These are phyloP conservation scores for Metaphire vulgaris DNA, from an alignment of 1,140 invertebrate genomes.

Conservation along the genomic window DNA sequence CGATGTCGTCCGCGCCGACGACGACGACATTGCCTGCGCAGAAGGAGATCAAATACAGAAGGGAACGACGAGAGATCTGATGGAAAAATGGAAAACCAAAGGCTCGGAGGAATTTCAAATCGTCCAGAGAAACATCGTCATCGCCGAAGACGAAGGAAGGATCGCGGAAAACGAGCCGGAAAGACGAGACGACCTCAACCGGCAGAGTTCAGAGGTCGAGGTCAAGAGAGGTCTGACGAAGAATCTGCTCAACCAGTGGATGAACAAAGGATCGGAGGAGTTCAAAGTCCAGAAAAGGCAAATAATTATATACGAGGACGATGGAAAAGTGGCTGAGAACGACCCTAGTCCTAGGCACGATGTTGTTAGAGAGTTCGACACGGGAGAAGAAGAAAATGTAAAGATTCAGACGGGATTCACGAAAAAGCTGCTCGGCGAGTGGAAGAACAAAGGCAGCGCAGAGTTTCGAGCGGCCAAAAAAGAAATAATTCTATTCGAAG, in stretches of 20 bases:
- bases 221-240: slow-evolving; percentile 18
- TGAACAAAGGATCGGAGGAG: neutral
- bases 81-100: slow-evolving; percentile 11
- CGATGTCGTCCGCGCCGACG: slow-evolving; percentile 14
- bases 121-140: slow-evolving; percentile 12
- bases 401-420: neutral
- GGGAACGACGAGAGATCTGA: slow-evolving; percentile 5
- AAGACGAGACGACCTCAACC: slow-evolving; percentile 14
- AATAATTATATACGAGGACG: slow-evolving; percentile 8
- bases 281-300: neutral
- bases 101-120: neutral
- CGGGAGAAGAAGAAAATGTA: neutral
- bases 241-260: slow-evolving; percentile 9
- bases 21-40: slow-evolving; percentile 11
- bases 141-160: slow-evolving; percentile 14
- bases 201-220: neutral
- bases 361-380: slow-evolving; percentile 17
- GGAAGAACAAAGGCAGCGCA: slow-evolving; percentile 11
- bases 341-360: slow-evolving; percentile 18
- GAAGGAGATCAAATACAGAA: neutral
- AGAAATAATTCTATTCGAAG: neutral
- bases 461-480: neutral
- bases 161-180: slow-evolving; percentile 25
- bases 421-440: slow-evolving; percentile 3
- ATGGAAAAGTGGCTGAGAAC: slow-evolving; percentile 22